Conservation (phyloP, 2,888 invertebrate genomes). For the Caenorhabditis zanzibari region DNA sequence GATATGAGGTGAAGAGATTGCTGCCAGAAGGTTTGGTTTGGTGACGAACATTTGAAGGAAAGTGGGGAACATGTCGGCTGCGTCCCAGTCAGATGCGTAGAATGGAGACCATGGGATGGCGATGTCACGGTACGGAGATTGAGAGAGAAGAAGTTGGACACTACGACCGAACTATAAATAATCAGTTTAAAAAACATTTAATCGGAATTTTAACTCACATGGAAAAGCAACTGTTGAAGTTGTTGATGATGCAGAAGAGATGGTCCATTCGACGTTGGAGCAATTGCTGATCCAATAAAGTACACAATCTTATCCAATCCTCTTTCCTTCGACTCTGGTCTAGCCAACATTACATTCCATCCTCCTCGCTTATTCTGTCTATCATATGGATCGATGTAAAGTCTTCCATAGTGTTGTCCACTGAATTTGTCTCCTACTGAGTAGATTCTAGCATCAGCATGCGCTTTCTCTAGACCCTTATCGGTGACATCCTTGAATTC, state of each 20-base stretch:
- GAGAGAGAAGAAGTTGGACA: slow-evolving; percentile 91
- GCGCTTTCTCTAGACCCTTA: slow-evolving; percentile 76
- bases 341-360: slow-evolving; percentile 80
- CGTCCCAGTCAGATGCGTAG: slow-evolving; percentile 91
- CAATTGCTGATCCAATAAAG: slow-evolving; percentile 78
- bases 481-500: slow-evolving; percentile 79
- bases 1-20: slow-evolving; percentile 79
- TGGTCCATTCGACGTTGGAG: slow-evolving; percentile 71
- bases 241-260: slow-evolving; percentile 81
- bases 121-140: slow-evolving; percentile 88
- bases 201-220: slow-evolving; percentile 61
- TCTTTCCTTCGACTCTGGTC: slow-evolving; percentile 76
- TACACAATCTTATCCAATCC: slow-evolving; percentile 82
- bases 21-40: slow-evolving; percentile 79
- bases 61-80: slow-evolving; percentile 90
- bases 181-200: too few relatives aligned
- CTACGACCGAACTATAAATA: slow-evolving; percentile 89
- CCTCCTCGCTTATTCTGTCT: slow-evolving; percentile 77
- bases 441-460: slow-evolving; percentile 79
- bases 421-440: slow-evolving; percentile 77
- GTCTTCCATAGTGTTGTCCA: slow-evolving; percentile 72
- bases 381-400: slow-evolving; percentile 82
- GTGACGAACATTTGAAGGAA: slow-evolving; percentile 86
- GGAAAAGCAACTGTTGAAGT: slow-evolving; percentile 77
- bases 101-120: slow-evolving; percentile 79